phyloP scores from a whole-genome alignment of 2,113 vertebrate genomes.

The Catharus fuscescens region DNA sequence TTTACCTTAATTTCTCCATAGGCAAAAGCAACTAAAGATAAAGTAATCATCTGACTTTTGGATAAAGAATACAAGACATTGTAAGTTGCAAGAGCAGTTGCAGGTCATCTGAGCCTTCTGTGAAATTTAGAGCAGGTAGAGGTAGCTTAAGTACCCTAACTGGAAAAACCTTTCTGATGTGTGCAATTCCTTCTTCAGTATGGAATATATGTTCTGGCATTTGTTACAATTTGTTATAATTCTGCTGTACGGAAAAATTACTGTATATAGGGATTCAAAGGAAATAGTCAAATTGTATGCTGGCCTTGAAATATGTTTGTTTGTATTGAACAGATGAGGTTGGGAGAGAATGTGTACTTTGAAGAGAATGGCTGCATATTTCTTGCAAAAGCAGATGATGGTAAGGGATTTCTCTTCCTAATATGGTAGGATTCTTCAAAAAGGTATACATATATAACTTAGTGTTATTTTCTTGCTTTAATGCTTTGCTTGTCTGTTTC shows the following conservation, averaged over 20 bases:
- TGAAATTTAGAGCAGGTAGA: neutral
- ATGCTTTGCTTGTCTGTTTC: neutral
- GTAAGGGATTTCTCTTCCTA: conserved; percentile 72
- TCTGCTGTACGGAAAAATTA: neutral
- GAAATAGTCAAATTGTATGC: neutral
- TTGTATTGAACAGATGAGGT: conserved; percentile 77
- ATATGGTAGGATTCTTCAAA: neutral
- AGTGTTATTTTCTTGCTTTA: neutral
- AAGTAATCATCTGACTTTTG: neutral
- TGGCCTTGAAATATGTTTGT: neutral
- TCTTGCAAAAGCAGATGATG: conserved; percentile 72
- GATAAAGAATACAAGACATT: neutral
- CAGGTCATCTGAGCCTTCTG: neutral
- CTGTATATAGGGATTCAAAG: neutral
- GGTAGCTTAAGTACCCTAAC: neutral
- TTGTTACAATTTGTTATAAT: neutral
- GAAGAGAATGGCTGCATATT: conserved; percentile 85
- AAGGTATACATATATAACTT: neutral
- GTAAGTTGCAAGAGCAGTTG: neutral
- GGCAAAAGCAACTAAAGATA: neutral
- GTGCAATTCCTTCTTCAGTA: neutral
- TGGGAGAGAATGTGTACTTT: conserved; percentile 84
- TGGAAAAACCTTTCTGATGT: neutral
- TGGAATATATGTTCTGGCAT: neutral
- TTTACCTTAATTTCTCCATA: neutral